These are phyloP conservation scores for Lates calcarifer DNA, from an alignment of 2,113 vertebrate species.

Conservation along the genomic window DNA sequence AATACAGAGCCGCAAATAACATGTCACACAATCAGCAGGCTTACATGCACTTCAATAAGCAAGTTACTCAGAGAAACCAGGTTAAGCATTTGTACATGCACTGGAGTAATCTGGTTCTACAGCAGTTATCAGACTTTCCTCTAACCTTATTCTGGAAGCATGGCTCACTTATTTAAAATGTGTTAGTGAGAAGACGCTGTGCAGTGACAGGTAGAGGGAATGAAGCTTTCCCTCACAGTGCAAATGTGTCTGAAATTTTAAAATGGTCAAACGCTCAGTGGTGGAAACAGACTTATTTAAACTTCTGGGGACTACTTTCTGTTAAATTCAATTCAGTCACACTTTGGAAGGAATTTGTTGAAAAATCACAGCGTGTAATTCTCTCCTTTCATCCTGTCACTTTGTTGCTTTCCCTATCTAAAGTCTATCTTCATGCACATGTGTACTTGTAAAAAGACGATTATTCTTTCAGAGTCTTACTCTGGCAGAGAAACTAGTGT, in stretches of 20 bases:
- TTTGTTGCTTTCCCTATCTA: slow-evolving; percentile 1
- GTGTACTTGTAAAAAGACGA: not conserved
- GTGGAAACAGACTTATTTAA: slow-evolving; percentile 6
- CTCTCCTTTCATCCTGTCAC: slow-evolving; percentile 4
- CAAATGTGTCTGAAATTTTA: not conserved
- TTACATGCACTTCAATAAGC: not conserved
- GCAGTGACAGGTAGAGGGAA: not conserved
- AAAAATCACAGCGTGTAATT: slow-evolving; percentile 20
- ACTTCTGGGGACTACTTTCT: slow-evolving; percentile 33
- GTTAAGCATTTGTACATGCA: not conserved
- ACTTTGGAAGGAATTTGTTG: slow-evolving; percentile 24
- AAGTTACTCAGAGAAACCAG: not conserved
- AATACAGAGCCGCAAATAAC: not conserved
- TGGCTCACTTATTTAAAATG: not conserved
- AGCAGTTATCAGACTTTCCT: not conserved
- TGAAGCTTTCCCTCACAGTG: not conserved
- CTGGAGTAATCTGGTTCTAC: not conserved
- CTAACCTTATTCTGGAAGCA: not conserved
- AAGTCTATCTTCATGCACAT: slow-evolving; percentile 1
- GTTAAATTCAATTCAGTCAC: slow-evolving; percentile 30
- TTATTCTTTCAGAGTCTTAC: not conserved
- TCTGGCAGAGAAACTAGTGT: not conserved
- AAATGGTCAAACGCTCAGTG: slow-evolving; percentile 14
- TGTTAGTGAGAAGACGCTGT: not conserved
- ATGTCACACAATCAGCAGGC: not conserved